Evolutionary conservation across 1,140 invertebrate genomes (phyloP), one percentile per base, ranked within the genome.

Genomic region (Drosophila littoralis): DNA sequence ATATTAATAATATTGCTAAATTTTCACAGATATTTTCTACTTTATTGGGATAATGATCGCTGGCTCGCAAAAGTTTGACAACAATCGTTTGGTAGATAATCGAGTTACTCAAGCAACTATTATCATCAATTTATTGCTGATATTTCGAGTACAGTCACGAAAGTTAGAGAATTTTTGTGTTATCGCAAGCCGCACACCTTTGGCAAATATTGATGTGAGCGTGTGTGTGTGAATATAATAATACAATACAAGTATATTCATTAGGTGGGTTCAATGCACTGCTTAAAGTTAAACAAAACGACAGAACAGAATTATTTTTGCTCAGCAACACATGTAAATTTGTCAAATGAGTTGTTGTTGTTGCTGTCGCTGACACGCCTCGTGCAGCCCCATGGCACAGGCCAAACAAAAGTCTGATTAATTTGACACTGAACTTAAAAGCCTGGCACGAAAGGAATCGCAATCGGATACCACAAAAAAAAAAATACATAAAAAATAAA

Each of bases 391-490:
- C 70, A 67, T 69, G 67, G 73, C 75, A 64, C 65, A 78, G 52
- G 50, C 66, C 73, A 66, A 81, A 81, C 71, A 75, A 89, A 81
- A 88, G 83, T 77, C 83, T 88, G 83, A 88, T 88, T 88, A 88
- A 88, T 88, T 89, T 88, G 83, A 88, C 83, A 88, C 83, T 89
- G 58, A 88, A 83, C 77, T 58, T 75, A 77, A 79, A 75, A 76
- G 76, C 72, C 79, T 66, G 75, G 48, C 80, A 69, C 80, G 71
- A 60, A 79, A 71, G 77, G 78, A 86, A 72, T 70, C 82, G 54
- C 48, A 48, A 68, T 52, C 61, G 64, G 42, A 55, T 35, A 54
- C 63, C 51, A 33, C 63, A 15, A 32, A 42, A 42, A 33, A 51
- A 40, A 50, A 38, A 9, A 28, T n/a, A n/a, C n/a, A n/a, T n/a